Evolutionary conservation across 2,888 invertebrate species (phyloP), one percentile per base, ranked within the genome.

Genomic region (Zygaena filipendulae): DNA sequence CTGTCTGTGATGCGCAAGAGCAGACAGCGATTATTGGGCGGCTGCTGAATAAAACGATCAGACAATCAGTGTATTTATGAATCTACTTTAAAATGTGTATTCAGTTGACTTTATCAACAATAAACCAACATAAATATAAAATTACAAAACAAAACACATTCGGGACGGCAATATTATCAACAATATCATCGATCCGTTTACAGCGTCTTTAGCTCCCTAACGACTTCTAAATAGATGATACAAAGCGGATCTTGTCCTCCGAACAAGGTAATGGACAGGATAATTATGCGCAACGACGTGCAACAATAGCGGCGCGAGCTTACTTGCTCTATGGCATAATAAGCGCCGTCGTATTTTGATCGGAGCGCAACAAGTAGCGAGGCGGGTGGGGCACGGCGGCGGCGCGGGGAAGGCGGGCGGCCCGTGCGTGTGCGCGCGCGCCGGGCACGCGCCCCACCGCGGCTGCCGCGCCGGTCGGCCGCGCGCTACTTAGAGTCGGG

Each of bases 401-500:
- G 49, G 55, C 49, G 49, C 40, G 50, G 52, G 44, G 52, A 42
- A 46, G 52, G 54, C 49, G 42, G 52, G 50, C 52, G 55, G 60
- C 55, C 50, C 49, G 55, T 52, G 59, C 58, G 63, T 61, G 61
- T 59, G 66, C 71, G 72, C 62, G 72, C 70, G 66, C 70, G 56
- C 61, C 58, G 60, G 63, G 60, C 55, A 59, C 59, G 49, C 56
- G 49, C 52, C 37, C 40, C 44, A 35, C 41, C 44, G 44, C 40
- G 43, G 43, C 46, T 50, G 52, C 52, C 59, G 54, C 49, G 59
- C 55, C 50, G 46, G 54, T 44, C 47, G 52, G 59, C 52, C 68
- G 52, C 62, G 61, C 63, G 57, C 58, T 82, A 75, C 84, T 79
- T 83, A 84, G 83, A 80, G 72, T 60, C 67, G 79, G 83, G 83